These are phyloP conservation scores for Dioctria linearis DNA, from an alignment of 2,888 invertebrate genomes.

Conservation along the genomic window DNA sequence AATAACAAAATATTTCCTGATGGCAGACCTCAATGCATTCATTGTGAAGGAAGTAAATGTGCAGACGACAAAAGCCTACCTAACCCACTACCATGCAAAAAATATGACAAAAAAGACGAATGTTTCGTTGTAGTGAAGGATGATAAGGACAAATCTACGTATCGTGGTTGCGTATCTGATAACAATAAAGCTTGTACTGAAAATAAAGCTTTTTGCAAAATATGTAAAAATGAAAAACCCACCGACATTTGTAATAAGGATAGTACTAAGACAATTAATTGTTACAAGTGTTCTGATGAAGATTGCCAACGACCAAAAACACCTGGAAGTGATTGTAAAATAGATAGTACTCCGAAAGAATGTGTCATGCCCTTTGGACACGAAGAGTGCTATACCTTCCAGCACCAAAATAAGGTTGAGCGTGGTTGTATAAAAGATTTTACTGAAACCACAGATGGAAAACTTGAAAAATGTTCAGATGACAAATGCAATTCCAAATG, in stretches of 20 bases:
- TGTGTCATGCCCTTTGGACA: not conserved
- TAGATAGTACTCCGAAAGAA: not conserved
- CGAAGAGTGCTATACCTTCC: not conserved
- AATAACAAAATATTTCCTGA: conserved; percentile 65
- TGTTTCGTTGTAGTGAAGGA: conserved; percentile 63
- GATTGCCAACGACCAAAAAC: not conserved
- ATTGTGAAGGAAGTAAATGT: conserved; percentile 60
- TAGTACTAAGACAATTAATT: not conserved
- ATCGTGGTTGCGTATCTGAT: conserved; percentile 63
- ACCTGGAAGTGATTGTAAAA: not conserved
- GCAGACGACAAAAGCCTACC: not conserved
- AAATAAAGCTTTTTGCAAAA: conserved; percentile 53
- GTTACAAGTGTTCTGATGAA: conserved; percentile 19
- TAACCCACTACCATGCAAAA: conserved; percentile 58
- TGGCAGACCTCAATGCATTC: conserved; percentile 64
- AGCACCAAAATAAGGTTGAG: conserved; percentile 1
- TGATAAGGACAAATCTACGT: conserved; percentile 54
- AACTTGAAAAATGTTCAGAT: not conserved
- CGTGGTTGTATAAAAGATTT: conserved; percentile 18
- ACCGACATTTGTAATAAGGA: not conserved
- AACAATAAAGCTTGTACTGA: conserved; percentile 57
- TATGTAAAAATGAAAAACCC: not conserved
- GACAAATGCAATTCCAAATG: not conserved
- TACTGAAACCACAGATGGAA: not conserved
- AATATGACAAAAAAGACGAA: conserved; percentile 54